Evolutionary conservation across 2,113 vertebrate genomes (phyloP), one percentile per base, ranked within the genome.

Genomic region (Lasiurus borealis): DNA sequence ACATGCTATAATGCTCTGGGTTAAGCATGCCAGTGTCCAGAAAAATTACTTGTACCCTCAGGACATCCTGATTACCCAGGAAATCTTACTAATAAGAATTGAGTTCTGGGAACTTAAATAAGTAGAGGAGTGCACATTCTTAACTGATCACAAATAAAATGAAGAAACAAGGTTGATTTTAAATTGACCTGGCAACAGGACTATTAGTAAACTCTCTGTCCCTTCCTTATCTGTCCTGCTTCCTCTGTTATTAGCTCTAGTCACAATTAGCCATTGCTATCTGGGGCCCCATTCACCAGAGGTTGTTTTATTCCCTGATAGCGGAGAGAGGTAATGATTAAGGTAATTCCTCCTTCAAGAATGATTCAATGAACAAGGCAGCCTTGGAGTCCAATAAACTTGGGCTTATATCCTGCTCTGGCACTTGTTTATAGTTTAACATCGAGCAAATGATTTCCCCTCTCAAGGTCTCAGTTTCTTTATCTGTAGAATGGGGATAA

Each of bases 271-370:
- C 54, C 80, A 76, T 64, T 77, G 73, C 50, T 86, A 46, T 68
- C 89, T 71, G 50, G 10, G 23, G 80, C 36, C 13, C 2, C 23
- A 27, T 64, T 86, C 57, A 29, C 25, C 86, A 76, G 48, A 59
- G 62, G 31, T 0, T 68, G 93, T 92, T 76, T 87, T 66, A 50
- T 46, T 95, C 11, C 62, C 48, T 88, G 76, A 86, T 44, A 96
- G 29, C 68, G 40, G 71, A 85, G 57, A 40, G 29, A 88, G 16
- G 44, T 75, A 88, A 85, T 18, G 44, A 94, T 54, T 34, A 90
- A 83, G 83, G 46, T 75, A 64, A 94, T 94, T 95, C 69, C 59
- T 88, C 62, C 87, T 84, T 87, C 91, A 80, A 93, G 46, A 93
- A 76, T 59, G 50, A 68, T 36, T 68, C 85, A 84, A 72, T 93